A percentile compares a stretch with the other conserved stretches of the same genome.
Conservation (phyloP, 2,888 invertebrate genomes). For the Drosophila eohydei region DNA sequence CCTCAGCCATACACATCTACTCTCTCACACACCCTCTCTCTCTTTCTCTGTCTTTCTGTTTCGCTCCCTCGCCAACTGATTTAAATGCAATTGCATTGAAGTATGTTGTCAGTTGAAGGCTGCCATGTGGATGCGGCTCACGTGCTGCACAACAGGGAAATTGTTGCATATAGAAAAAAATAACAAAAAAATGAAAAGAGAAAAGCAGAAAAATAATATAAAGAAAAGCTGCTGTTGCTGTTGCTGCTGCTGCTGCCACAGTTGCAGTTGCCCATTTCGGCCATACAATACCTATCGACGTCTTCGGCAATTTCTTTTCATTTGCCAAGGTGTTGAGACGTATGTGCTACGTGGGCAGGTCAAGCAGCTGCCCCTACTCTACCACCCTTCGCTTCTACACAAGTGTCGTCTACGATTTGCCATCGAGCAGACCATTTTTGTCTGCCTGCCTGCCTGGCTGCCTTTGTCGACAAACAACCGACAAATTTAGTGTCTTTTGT, state of each 20-base stretch:
- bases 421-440: conserved; percentile 23
- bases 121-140: conserved; percentile 43
- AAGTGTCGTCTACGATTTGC: conserved; percentile 61
- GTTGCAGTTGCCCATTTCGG: conserved; percentile 7
- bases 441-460: conserved; percentile 22
- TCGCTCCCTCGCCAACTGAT: conserved; percentile 59
- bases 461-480: conserved; percentile 55
- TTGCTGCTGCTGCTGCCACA: conserved; percentile 1
- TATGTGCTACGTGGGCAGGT: conserved; percentile 65
- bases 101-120: conserved; percentile 65
- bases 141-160: conserved; percentile 50
- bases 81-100: conserved; percentile 79
- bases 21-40: not conserved
- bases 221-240: conserved; percentile 1
- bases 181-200: not conserved
- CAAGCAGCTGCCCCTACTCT: conserved; percentile 28
- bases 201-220: conserved; percentile 9
- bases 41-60: not conserved
- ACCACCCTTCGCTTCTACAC: conserved; percentile 6
- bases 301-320: conserved; percentile 71
- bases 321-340: conserved; percentile 76
- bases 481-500: conserved; percentile 69
- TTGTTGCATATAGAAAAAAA: conserved; percentile 51
- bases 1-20: conserved; percentile 9
- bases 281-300: conserved; percentile 36